Evolutionary conservation across 2,113 vertebrate genomes (phyloP).

Genomic region (Chlamydotis undulata): DNA sequence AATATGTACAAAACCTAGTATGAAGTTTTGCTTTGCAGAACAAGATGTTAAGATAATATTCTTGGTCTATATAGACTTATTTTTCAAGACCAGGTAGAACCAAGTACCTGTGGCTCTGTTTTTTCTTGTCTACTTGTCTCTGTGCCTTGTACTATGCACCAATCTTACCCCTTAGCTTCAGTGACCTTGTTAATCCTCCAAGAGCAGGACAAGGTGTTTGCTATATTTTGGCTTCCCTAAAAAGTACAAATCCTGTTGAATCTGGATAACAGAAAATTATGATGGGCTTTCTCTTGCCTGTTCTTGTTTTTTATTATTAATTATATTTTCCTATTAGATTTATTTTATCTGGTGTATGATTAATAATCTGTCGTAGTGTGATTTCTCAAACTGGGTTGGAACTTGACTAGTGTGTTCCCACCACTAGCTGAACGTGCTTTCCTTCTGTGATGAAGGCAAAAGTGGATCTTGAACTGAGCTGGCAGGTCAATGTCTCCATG

Average conservation of each 20-base stretch:
- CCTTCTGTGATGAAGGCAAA: not conserved
- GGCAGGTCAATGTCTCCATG: accelerated
- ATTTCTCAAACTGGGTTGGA: not conserved
- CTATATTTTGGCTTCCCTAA: not conserved
- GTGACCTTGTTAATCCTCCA: not conserved
- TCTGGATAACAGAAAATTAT: not conserved
- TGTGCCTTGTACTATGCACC: not conserved
- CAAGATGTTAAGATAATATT: not conserved
- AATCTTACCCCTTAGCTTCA: not conserved
- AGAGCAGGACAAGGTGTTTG: not conserved
- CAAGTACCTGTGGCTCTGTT: not conserved
- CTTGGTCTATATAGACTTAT: not conserved
- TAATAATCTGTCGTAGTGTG: not conserved
- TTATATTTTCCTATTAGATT: not conserved
- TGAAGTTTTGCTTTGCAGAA: not conserved
- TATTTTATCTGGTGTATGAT: not conserved
- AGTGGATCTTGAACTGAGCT: not conserved
- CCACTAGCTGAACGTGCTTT: not conserved
- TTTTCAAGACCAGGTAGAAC: not conserved
- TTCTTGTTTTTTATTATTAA: not conserved
- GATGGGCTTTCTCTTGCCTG: not conserved
- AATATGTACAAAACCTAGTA: not conserved
- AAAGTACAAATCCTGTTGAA: not conserved
- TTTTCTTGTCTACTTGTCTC: not conserved
- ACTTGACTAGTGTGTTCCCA: not conserved